A percentile compares a stretch with the other conserved stretches of the same genome.
phyloP scores from a whole-genome alignment of 2,113 vertebrate genomes.

The Pantherophis guttatus region DNA sequence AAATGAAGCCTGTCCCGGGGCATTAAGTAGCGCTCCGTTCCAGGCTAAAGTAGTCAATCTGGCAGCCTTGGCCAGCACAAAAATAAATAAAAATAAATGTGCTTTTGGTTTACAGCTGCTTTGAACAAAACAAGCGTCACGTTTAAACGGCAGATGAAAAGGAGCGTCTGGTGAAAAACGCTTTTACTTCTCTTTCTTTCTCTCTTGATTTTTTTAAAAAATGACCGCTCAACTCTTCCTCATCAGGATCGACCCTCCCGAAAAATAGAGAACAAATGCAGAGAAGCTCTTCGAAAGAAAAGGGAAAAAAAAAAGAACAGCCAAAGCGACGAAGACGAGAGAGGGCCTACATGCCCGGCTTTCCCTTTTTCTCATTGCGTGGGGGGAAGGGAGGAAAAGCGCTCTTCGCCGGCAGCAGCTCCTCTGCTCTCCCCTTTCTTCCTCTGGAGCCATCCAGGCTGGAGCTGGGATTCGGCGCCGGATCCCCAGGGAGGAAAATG shows the following conservation, averaged over 20 bases:
- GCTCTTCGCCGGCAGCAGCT: neutral
- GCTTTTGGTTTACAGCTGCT: neutral
- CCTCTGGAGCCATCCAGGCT: neutral
- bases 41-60: neutral
- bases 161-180: neutral
- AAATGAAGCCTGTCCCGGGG: neutral
- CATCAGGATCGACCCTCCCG: neutral
- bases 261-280: neutral
- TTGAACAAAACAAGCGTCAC: neutral
- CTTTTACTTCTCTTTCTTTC: neutral
- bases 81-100: neutral
- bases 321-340: neutral
- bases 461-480: neutral
- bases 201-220: neutral
- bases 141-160: neutral
- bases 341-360: neutral
- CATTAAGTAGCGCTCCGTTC: neutral
- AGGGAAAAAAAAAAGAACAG: neutral
- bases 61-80: neutral
- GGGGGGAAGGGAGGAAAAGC: neutral
- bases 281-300: neutral
- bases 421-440: neutral
- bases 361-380: neutral
- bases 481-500: conserved; percentile 2
- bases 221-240: neutral